phyloP scores from a whole-genome alignment of 1,140 invertebrate genomes.

The Eciton burchellii region DNA sequence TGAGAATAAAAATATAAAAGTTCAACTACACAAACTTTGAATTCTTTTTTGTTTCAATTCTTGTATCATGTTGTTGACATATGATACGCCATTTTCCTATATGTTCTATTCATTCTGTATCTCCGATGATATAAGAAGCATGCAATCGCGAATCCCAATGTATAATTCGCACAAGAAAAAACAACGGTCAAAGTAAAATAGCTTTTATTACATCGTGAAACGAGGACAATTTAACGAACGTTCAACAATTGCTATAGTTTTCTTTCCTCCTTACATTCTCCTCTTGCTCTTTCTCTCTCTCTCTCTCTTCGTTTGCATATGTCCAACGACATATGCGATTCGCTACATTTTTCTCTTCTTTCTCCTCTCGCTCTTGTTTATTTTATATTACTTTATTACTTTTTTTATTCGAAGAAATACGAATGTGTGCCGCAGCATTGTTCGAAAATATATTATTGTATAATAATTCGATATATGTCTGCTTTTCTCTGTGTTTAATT shows the following conservation, averaged over 20 bases:
- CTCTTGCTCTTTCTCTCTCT: slow-evolving; percentile 28
- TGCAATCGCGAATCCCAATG: background rate
- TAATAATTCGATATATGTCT: slow-evolving; percentile 47
- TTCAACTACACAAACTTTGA: background rate
- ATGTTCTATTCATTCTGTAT: background rate
- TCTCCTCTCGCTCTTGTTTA: slow-evolving; percentile 21
- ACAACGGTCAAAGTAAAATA: slow-evolving; percentile 75
- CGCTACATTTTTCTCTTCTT: slow-evolving; percentile 30
- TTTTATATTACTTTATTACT: slow-evolving; percentile 36
- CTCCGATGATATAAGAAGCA: background rate
- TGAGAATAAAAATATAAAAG: slow-evolving; percentile 40
- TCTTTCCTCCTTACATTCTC: slow-evolving; percentile 50
- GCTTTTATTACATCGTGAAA: slow-evolving; percentile 78
- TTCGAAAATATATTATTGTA: slow-evolving; percentile 68
- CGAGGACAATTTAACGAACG: slow-evolving; percentile 77
- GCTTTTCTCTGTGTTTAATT: slow-evolving; percentile 8
- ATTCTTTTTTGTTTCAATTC: slow-evolving; percentile 11
- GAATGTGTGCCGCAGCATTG: slow-evolving; percentile 38
- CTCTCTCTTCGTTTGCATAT: background rate
- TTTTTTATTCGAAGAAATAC: slow-evolving; percentile 59
- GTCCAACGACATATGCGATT: slow-evolving; percentile 43
- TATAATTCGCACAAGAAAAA: slow-evolving; percentile 30
- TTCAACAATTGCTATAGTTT: slow-evolving; percentile 77
- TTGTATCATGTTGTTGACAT: background rate
- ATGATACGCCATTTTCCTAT: background rate